A percentile compares a stretch with the other conserved stretches of the same genome.
These are phyloP conservation scores for Copidosoma floridanum DNA, from an alignment of 1,140 invertebrate genomes.

Conservation along the genomic window DNA sequence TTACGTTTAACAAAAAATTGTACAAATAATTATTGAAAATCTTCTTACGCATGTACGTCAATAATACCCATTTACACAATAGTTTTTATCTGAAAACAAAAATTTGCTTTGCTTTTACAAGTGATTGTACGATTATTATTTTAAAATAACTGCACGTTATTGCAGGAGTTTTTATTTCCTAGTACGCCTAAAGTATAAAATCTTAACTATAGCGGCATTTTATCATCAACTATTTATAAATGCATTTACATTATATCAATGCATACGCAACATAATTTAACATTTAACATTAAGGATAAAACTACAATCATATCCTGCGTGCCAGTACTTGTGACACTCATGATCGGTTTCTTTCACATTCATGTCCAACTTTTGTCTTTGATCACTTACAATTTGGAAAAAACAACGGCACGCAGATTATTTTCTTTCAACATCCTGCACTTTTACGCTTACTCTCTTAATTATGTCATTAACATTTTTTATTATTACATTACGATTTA, in stretches of 20 bases:
- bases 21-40: conserved; percentile 7
- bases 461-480: neutral
- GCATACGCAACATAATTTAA: conserved; percentile 4
- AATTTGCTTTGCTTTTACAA: no score
- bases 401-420: neutral
- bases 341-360: no score
- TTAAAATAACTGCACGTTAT: neutral
- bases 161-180: neutral
- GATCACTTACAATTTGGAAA: neutral
- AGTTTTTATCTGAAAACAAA: no score
- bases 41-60: conserved; percentile 4
- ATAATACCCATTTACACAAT: neutral
- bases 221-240: neutral
- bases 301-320: conserved; percentile 18
- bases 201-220: neutral
- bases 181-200: conserved; percentile 1
- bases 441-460: neutral
- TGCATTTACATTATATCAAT: neutral
- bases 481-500: conserved; percentile 15
- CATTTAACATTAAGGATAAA: conserved; percentile 39
- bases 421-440: neutral
- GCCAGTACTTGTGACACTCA: no score
- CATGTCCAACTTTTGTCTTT: neutral
- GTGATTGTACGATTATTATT: neutral
- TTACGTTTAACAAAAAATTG: conserved; percentile 9